Base-by-base conservation (phyloP, 2,797 vertebrate species). In the Sorex maritimensis region DNA sequence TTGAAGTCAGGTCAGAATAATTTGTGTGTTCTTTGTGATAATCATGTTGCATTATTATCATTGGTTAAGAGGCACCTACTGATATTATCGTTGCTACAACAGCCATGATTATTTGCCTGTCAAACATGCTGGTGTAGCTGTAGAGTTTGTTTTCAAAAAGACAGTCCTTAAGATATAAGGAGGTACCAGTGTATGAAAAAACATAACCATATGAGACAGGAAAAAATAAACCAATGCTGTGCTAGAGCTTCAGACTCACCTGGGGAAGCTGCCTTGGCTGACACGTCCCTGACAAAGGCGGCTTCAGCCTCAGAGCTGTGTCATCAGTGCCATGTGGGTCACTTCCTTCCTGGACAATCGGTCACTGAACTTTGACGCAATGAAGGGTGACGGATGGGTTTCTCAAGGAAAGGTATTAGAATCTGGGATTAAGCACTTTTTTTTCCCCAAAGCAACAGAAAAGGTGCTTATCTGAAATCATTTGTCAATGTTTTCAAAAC, bases 381-480 rank as follows among this genome's bases (percentile, higher is more conserved):
- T n/a, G 46, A 63, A 2, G 49, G 24, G 9, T 19, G 79, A 10
- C 28, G 87, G 28, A 91, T 79, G 38, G 7, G 17, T 58, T 95
- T 94, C 69, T 81, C 55, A 30, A 68, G 61, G 55, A 85, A 93
- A 90, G 44, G n/a, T 63, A 65, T 10, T 52, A 68, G 5, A 34
- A 19, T 1, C 34, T 34, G 34, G 34, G 34, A 34, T 34, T 34
- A 34, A 34, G 34, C 34, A 34, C 34, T 34, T 34, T 34, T 34
- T 34, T 34, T 34, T 34, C 2, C 34, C 34, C 34, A 34, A 5
- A 52, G 49, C 49, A 52, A 52, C 49, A 94, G 28, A 41, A 21
- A 90, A 61, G 23, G 1, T 61, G 61, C 38, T 30, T 80, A 6
- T 30, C 24, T 44, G 58, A 65, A 71, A 74, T 21, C 44, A 49